Evolutionary conservation across 1,140 invertebrate genomes (phyloP), one percentile per base, ranked within the genome.

Genomic region (Drosophila kepulauana): DNA sequence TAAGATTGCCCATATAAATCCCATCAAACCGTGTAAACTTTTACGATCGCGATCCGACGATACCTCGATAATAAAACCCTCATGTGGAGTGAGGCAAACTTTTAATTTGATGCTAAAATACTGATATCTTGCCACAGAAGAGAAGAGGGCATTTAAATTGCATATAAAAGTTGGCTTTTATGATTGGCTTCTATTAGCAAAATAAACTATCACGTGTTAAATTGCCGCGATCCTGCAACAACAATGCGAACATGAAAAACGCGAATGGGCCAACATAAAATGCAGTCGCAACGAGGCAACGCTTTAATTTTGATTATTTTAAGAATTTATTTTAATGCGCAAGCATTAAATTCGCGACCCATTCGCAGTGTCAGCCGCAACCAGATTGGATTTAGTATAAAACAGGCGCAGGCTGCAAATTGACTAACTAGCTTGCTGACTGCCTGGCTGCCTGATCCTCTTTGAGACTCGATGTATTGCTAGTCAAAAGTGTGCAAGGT

Each of bases 161-260:
- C 85, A 71, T 74, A 89, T 88, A 89, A 89, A 88, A 88, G 68
- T 84, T 71, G 85, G 64, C 81, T 88, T 88, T 88, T 85, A 88
- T 85, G 84, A 75, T 81, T 68, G 80, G 67, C 78, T 89, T 88
- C 84, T 88, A 88, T 88, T 89, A 79, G 85, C 85, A 45, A 76
- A 85, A 85, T 88, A 84, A 88, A 89, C 85, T 89, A 89, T 88
- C 64, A 89, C 68, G 84, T 89, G 85, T 84, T 89, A 75, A 88
- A 81, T 80, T 57, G 79, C 3, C 68, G 30, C 64, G 78, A 87
- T 88, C 66, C 84, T 62, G 63, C 30, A 76, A 51, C 56, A 57
- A 67, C 38, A 48, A 61, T 30, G 7, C 38, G 11, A 35, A 56
- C 28, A 56, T 25, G 30, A 33, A 33, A 35, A 45, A 45, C 15